phyloP scores from a whole-genome alignment of 2,888 invertebrate genomes.

The Caenorhabditis drosophilae region DNA sequence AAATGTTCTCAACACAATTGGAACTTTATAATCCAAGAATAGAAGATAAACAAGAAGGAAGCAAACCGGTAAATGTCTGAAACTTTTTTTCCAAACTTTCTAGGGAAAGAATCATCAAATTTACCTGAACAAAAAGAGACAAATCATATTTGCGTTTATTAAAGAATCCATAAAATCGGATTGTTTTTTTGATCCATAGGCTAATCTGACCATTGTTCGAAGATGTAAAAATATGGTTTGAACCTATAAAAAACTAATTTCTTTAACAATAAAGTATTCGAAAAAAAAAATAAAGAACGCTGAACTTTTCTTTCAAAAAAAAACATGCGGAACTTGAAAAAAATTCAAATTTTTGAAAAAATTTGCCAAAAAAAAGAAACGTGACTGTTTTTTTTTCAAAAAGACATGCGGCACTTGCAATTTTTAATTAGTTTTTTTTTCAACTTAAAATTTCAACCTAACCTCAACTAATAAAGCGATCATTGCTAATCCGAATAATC shows the following conservation, averaged over 20 bases:
- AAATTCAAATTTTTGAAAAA: too few relatives aligned
- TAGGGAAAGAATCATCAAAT: too few relatives aligned
- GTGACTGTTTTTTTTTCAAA: too few relatives aligned
- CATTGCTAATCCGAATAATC: constrained; percentile 54
- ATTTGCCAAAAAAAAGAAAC: too few relatives aligned
- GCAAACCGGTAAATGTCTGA: constrained; percentile 54
- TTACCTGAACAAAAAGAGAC: constrained; percentile 47
- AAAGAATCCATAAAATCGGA: constrained; percentile 32
- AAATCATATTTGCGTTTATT: constrained; percentile 52
- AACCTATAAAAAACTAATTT: constrained; percentile 22
- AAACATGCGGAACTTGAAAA: too few relatives aligned
- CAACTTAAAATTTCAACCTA: neutral
- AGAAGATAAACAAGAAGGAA: constrained; percentile 47
- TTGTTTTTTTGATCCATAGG: constrained; percentile 35
- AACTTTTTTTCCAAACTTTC: too few relatives aligned
- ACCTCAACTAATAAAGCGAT: constrained; percentile 55
- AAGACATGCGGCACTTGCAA: too few relatives aligned
- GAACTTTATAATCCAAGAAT: constrained; percentile 47
- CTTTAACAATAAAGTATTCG: too few relatives aligned
- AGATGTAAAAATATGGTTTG: constrained; percentile 55
- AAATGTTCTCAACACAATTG: constrained; percentile 39
- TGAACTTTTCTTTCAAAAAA: too few relatives aligned
- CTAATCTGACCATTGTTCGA: constrained; percentile 49
- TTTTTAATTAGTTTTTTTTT: neutral
- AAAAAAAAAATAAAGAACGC: too few relatives aligned